phyloP scores from a whole-genome alignment of 2,888 invertebrate genomes.

The Syrista parreyssii region DNA sequence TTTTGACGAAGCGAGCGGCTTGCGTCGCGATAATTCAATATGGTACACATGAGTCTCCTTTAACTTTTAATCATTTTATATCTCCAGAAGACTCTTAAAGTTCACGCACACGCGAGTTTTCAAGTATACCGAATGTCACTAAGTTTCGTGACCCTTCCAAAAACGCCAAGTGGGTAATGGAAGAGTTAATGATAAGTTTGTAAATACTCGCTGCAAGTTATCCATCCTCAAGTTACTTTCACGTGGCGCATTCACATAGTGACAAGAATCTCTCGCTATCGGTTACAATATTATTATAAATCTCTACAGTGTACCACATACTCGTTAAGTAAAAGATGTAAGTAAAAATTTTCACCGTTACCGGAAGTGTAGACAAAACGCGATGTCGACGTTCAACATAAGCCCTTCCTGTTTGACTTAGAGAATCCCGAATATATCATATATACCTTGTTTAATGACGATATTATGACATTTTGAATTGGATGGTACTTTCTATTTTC shows the following conservation, averaged over 20 bases:
- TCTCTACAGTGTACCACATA: constrained; percentile 31
- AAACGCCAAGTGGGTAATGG: neutral
- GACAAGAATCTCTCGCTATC: constrained; percentile 60
- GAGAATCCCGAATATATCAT: neutral
- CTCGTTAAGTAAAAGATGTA: constrained; percentile 53
- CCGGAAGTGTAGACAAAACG: constrained; percentile 54
- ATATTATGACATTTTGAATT: neutral
- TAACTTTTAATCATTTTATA: neutral
- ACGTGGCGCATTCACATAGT: constrained; percentile 32
- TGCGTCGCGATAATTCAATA: neutral
- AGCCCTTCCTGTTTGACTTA: neutral
- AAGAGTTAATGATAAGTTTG: neutral
- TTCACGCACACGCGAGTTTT: no score
- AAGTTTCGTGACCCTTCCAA: neutral
- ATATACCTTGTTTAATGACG: neutral
- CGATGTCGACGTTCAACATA: constrained; percentile 35
- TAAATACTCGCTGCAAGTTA: neutral
- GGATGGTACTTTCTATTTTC: neutral
- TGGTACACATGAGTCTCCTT: neutral
- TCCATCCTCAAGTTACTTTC: neutral
- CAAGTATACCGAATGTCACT: neutral
- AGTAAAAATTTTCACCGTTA: constrained; percentile 62
- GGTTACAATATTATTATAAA: constrained; percentile 52
- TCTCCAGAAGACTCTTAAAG: neutral
- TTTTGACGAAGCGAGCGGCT: neutral